Base-by-base conservation (phyloP, 92 coral and sea anemone species). In the Porites rus region DNA sequence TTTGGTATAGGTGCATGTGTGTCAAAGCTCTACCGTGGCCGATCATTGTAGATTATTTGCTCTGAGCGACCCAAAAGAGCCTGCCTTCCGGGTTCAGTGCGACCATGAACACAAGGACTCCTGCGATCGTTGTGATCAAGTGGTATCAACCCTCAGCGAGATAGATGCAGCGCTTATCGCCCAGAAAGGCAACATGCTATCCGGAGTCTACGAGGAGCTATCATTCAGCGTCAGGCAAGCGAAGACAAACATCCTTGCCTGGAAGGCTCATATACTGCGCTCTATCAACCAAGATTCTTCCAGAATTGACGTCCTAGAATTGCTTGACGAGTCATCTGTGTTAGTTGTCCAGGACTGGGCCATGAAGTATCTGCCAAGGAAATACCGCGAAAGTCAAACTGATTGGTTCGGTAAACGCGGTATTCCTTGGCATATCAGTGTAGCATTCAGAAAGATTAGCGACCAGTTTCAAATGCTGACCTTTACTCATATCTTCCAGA, bases 1-100 rank as follows among this genome's bases (percentile, higher is more conserved):
- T 72, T 10, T 51, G 62, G 20, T 76, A 81, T 12, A 81, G 77
- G 77, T 81, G 20, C 86, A 81, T 63, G 68, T 58, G 75, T 81
- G 69, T 81, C 19, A 81, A 53, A 68, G 46, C 67, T 81, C 77
- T 17, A 53, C 77, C 21, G 86, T 81, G 76, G 86, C 86, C 76
- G 86, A 81, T 72, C 86, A 81, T 50, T 81, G 86, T 56, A n/a
- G 77, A 51, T 12, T 61, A 31, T 68, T 81, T 69, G 67, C 86
- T 21, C 77, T 81, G 86, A 81, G 76, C 51, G 76, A 80, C 75
- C 28, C 28, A 25, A 25, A 25, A 25, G 28, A 25, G 28, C 28
- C 28, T 25, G 28, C 28, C 28, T 25, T 76, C 61, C 14, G 66
- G 66, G 84, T 50, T 65, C 83, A 65, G 25, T 78, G 83, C 22